Percentiles rank a stretch among this genome's conserved stretches.
Conservation (phyloP, 2,113 vertebrate species). For the Dendropsophus ebraccatus region DNA sequence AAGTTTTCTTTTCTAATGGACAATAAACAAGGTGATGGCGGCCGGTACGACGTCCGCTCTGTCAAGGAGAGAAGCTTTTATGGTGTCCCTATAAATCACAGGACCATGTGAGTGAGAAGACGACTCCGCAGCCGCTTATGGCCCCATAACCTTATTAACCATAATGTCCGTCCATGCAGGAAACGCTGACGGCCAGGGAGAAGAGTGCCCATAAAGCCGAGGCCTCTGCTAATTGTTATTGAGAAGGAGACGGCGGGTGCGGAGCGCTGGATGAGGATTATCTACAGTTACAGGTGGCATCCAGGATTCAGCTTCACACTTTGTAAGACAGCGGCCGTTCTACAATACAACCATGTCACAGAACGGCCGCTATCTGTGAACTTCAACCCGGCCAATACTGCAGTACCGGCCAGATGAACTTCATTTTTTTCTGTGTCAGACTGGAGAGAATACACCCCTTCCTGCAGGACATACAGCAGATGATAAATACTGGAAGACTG, state of each 20-base stretch:
- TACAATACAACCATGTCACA: too few species aligned
- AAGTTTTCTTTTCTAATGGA: not conserved
- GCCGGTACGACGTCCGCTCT: not conserved
- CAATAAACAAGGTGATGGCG: not conserved
- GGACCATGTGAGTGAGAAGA: not conserved
- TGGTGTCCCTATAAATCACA: not conserved
- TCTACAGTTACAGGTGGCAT: too few species aligned
- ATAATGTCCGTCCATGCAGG: not conserved
- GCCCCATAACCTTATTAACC: not conserved
- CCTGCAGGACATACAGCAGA: too few species aligned
- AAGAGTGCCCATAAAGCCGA: slow-evolving; percentile 11
- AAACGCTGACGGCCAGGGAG: not conserved
- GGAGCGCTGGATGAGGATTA: not conserved
- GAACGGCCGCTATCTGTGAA: too few species aligned
- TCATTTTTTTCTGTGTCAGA: too few species aligned
- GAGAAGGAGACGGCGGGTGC: slow-evolving; percentile 16
- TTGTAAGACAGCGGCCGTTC: too few species aligned
- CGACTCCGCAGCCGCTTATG: not conserved
- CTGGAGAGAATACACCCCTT: too few species aligned
- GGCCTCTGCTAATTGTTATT: slow-evolving; percentile 39
- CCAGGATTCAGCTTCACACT: too few species aligned
- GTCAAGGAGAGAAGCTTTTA: not conserved
- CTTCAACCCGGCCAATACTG: too few species aligned
- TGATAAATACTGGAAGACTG: too few species aligned
- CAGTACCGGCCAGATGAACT: too few species aligned